phyloP scores from a whole-genome alignment of 2,888 invertebrate species.

The Barypeithes pellucidus region DNA sequence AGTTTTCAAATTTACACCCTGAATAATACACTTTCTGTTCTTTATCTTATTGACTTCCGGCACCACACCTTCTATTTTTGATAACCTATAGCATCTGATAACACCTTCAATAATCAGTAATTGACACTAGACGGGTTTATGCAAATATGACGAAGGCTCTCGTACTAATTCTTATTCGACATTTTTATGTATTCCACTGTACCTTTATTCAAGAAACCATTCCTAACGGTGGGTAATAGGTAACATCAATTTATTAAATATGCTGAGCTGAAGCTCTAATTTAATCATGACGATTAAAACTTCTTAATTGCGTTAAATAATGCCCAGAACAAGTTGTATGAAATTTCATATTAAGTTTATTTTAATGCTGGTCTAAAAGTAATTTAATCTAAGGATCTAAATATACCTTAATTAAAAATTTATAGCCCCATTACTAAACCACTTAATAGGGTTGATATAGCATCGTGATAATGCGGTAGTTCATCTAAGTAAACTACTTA shows the following conservation, averaged over 20 bases:
- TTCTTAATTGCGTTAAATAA: background rate
- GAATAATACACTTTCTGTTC: too few species aligned
- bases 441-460: background rate
- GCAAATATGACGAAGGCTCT: too few species aligned
- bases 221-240: background rate
- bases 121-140: too few species aligned
- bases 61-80: too few species aligned
- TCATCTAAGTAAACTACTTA: background rate
- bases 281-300: slow-evolving; percentile 3
- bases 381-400: background rate
- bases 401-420: slow-evolving; percentile 3
- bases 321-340: background rate
- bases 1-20: too few species aligned
- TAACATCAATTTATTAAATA: background rate
- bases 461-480: slow-evolving; percentile 1
- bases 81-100: too few species aligned
- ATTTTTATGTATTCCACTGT: too few species aligned
- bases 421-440: background rate
- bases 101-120: too few species aligned
- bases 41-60: too few species aligned
- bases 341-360: slow-evolving; percentile 3
- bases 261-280: background rate
- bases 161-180: too few species aligned
- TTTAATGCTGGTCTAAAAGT: background rate
- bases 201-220: background rate